Conservation (phyloP, 2,888 invertebrate species). For the Chymomyza caudatula region DNA sequence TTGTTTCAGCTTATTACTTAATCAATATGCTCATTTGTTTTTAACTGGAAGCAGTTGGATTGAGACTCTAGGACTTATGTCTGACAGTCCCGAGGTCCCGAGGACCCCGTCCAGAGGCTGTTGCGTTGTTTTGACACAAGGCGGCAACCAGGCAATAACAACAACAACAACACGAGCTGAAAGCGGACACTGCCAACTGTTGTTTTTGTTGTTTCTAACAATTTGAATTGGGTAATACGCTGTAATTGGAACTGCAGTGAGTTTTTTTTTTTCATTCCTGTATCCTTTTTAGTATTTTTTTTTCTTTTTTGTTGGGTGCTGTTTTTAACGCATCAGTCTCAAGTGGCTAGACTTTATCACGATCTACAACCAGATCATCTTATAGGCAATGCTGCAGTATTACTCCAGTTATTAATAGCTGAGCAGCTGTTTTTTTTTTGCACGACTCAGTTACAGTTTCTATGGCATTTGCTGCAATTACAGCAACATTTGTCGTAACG, state of each 20-base stretch:
- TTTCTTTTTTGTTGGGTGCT: neutral
- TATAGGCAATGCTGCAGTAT: neutral
- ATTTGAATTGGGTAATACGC: constrained; percentile 16
- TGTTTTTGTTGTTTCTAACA: too few relatives aligned
- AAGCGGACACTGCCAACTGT: constrained; percentile 44
- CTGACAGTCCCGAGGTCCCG: too few relatives aligned
- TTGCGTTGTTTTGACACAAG: constrained; percentile 58
- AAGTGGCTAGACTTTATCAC: neutral
- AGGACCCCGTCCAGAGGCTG: neutral
- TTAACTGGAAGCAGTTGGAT: constrained; percentile 49
- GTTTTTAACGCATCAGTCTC: neutral
- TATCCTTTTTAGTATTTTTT: neutral
- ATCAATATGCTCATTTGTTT: constrained; percentile 52
- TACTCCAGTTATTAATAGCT: neutral
- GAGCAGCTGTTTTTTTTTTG: neutral
- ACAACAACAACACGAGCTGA: constrained; percentile 19
- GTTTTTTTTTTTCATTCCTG: neutral
- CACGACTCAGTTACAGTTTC: neutral
- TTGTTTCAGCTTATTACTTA: constrained; percentile 55
- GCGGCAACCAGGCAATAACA: constrained; percentile 31
- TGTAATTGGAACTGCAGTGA: constrained; percentile 47
- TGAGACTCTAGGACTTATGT: neutral
- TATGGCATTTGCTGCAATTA: neutral
- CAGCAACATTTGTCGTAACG: too few relatives aligned
- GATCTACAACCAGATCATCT: neutral